Evolutionary conservation across 1,140 invertebrate species (phyloP), one percentile per base, ranked within the genome.

Genomic region (Steinernema khuongi): DNA sequence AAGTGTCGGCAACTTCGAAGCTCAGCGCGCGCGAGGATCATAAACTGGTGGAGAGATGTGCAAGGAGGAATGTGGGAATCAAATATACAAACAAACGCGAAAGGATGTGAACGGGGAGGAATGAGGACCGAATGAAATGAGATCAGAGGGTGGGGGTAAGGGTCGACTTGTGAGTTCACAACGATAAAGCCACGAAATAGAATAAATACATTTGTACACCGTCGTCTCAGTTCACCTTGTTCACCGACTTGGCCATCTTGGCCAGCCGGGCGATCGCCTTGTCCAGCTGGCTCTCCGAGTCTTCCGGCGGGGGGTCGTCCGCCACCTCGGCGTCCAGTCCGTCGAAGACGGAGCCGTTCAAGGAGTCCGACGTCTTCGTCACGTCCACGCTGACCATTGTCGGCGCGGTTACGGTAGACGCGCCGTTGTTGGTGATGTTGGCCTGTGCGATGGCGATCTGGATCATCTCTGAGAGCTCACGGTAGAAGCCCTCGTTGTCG

Each of bases 151-250:
- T n/a, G n/a, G n/a, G n/a, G n/a, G n/a, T n/a, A n/a, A n/a, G n/a
- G n/a, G n/a, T n/a, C n/a, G n/a, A n/a, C n/a, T n/a, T n/a, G n/a
- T n/a, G n/a, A n/a, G n/a, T n/a, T n/a, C n/a, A n/a, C 36, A 41
- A 11, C 36, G n/a, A 41, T 41, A 41, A 41, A 41, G 36, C 36
- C 36, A n/a, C n/a, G 36, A 41, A 41, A 41, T 11, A 41, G n/a
- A 41, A 41, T 41, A 41, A 41, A 41, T 41, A 41, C 36, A 41
- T 60, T n/a, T n/a, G n/a, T n/a, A n/a, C n/a, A n/a, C n/a, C n/a
- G n/a, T n/a, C n/a, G n/a, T n/a, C n/a, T n/a, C 50, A 60, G 19
- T 60, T 60, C 50, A 60, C 50, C 19, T 60, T 60, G 50, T 60
- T 60, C 50, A 60, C 50, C 11, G 50, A 17, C 26, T 60, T 60